Evolutionary conservation across 2,888 invertebrate genomes (phyloP), one percentile per base, ranked within the genome.

Genomic region (Xylophagus ater): DNA sequence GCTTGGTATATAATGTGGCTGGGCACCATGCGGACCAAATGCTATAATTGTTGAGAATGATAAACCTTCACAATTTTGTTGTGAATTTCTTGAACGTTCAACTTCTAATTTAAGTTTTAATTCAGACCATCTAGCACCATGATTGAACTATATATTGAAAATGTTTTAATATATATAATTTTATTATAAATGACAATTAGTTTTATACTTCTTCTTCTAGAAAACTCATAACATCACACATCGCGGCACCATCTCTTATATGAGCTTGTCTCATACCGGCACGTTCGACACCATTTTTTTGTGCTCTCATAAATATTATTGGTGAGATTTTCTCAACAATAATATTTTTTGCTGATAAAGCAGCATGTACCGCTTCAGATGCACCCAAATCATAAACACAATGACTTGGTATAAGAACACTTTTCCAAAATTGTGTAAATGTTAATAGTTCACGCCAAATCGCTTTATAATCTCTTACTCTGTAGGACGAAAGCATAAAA

Each of bases 1-100:
- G 13, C 73, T 77, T 1, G 81, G 75, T 10, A 58, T 57, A 60
- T 96, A 96, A 60, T 92, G 88, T 0, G 93, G 88, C 40, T 86
- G 72, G 0, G 94, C 88, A 1, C 81, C 87, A 63, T 92, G 85
- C 1, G 81, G 70, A 0, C 92, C 93, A 56, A 78, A 89, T 1
- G 85, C 87, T 1, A 85, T 86, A 34, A 92, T 84, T 0, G 94
- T 92, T 45, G 75, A 72, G 67, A 94, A 86, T 45, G 93, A 82
- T 31, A 81, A 68, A 0, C 86, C 85, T 43, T 76, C 71, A 58
- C 76, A 79, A 31, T 74, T 68, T 10, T 77, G 73, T 58, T 90
- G 88, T 2, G 73, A 70, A 43, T 78, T 77, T 25, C 92, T 74
- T 37, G 84, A 80, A 43, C 75, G 68, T 55, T 87, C 78, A 18